These are phyloP conservation scores for Pterostichus niger DNA, from an alignment of 2,888 invertebrate genomes.

Conservation along the genomic window DNA sequence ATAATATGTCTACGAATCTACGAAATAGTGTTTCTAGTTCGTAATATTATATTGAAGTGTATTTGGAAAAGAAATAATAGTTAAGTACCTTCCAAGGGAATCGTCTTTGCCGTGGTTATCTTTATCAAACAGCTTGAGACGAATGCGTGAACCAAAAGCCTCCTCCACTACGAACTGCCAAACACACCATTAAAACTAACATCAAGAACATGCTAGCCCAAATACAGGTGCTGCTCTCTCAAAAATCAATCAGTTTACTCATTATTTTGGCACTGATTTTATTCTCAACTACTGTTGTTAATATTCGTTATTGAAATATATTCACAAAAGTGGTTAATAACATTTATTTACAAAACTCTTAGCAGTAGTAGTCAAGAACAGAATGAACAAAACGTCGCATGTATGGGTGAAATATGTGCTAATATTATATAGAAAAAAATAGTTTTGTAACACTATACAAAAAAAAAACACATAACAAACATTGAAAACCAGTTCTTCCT, in stretches of 20 bases:
- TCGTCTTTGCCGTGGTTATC: slow-evolving; percentile 95
- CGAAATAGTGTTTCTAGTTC: slow-evolving; percentile 19
- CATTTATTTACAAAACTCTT: background rate
- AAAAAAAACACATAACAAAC: slow-evolving; percentile 4
- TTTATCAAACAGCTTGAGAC: slow-evolving; percentile 91
- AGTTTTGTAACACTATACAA: slow-evolving; percentile 16
- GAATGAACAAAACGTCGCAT: background rate
- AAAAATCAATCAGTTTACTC: slow-evolving; percentile 18
- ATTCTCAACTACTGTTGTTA: slow-evolving; percentile 42
- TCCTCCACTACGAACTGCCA: slow-evolving; percentile 82
- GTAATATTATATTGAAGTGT: slow-evolving; percentile 25
- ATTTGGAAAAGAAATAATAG: slow-evolving; percentile 22
- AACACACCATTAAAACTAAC: slow-evolving; percentile 69
- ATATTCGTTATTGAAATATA: slow-evolving; percentile 1
- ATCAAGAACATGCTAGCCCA: slow-evolving; percentile 60
- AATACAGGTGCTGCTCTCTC: slow-evolving; percentile 38
- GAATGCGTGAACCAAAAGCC: slow-evolving; percentile 79
- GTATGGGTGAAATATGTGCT: slow-evolving; percentile 3
- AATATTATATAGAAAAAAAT: background rate
- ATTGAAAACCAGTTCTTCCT: slow-evolving; percentile 41
- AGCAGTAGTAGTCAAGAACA: slow-evolving; percentile 1
- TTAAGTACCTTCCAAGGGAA: slow-evolving; percentile 89
- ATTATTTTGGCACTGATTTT: slow-evolving; percentile 2
- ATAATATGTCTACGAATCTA: slow-evolving; percentile 36
- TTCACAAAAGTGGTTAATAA: background rate